Conservation (phyloP, 2,113 vertebrate species). For the Lamprologus tigripictilis region DNA sequence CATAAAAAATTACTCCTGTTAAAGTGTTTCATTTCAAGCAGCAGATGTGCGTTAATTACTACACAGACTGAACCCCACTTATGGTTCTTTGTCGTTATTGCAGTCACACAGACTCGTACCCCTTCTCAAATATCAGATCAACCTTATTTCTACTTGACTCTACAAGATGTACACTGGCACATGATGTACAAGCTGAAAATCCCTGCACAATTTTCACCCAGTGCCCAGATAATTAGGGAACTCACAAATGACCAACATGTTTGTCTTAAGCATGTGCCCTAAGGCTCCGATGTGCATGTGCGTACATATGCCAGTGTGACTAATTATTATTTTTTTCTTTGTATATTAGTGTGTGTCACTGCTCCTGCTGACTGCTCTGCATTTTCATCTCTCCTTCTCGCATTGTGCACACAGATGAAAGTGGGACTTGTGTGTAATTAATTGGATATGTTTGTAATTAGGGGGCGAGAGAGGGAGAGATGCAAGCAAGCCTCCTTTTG, state of each 20-base stretch:
- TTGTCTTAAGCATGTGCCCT: neutral
- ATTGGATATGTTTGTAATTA: slow-evolving; percentile 77
- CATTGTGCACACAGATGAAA: slow-evolving; percentile 45
- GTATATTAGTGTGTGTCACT: slow-evolving; percentile 43
- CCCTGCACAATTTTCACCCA: neutral
- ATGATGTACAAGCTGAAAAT: neutral
- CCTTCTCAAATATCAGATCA: neutral
- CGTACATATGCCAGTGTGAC: slow-evolving; percentile 27
- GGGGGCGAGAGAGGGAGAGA: slow-evolving; percentile 46
- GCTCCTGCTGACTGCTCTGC: slow-evolving; percentile 31
- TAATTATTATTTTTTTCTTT: slow-evolving; percentile 43
- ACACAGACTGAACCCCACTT: neutral
- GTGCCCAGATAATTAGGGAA: neutral
- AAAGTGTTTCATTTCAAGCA: slow-evolving; percentile 17
- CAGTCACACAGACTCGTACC: neutral
- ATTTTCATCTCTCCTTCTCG: slow-evolving; percentile 30
- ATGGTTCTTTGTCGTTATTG: neutral
- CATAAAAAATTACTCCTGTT: neutral
- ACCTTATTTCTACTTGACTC: neutral
- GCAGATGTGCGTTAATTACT: slow-evolving; percentile 13
- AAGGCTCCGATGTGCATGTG: neutral
- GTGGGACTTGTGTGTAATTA: slow-evolving; percentile 68
- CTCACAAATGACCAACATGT: neutral
- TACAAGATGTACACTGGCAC: neutral
- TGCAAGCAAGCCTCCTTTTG: slow-evolving; percentile 55